Evolutionary conservation across 2,797 vertebrate genomes (phyloP).

Genomic region (Neoniphon sammara): DNA sequence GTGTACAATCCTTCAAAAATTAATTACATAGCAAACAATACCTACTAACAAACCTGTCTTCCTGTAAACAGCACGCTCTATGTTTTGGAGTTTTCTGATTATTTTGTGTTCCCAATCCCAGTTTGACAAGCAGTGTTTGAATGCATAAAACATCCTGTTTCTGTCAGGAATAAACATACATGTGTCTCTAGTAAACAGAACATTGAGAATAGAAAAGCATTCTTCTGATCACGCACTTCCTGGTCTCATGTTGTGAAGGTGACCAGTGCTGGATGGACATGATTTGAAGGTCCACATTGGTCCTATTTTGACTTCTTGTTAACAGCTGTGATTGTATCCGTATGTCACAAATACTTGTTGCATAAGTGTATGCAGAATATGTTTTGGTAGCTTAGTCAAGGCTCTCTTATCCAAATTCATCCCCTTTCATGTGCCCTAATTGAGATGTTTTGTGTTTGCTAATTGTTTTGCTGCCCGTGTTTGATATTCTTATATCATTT

Average conservation of each 20-base stretch:
- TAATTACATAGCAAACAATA: constrained; percentile 63
- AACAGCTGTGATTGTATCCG: no score
- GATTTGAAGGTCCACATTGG: no score
- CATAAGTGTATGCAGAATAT: no score
- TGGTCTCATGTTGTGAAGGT: constrained; percentile 59
- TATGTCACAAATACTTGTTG: no score
- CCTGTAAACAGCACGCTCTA: constrained; percentile 77
- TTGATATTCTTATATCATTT: no score
- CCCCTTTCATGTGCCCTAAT: no score
- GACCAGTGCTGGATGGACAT: constrained; percentile 29
- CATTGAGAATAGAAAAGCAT: constrained; percentile 56
- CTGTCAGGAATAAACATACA: constrained; percentile 76
- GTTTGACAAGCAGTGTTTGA: constrained; percentile 51
- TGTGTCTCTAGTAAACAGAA: constrained; percentile 61
- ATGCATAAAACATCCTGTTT: constrained; percentile 82
- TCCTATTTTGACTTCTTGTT: no score
- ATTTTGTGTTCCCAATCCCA: constrained; percentile 61
- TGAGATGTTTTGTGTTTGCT: no score
- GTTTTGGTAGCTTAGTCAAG: no score
- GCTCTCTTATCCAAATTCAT: no score
- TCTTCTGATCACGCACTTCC: constrained; percentile 72
- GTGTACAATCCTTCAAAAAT: constrained; percentile 34
- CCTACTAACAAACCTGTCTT: constrained; percentile 60
- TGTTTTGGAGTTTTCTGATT: constrained; percentile 68
- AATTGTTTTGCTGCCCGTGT: no score